A percentile compares a stretch with the other conserved stretches of the same genome.
These are phyloP conservation scores for Thaumatotibia leucotreta DNA, from an alignment of 1,140 invertebrate genomes.

Conservation along the genomic window DNA sequence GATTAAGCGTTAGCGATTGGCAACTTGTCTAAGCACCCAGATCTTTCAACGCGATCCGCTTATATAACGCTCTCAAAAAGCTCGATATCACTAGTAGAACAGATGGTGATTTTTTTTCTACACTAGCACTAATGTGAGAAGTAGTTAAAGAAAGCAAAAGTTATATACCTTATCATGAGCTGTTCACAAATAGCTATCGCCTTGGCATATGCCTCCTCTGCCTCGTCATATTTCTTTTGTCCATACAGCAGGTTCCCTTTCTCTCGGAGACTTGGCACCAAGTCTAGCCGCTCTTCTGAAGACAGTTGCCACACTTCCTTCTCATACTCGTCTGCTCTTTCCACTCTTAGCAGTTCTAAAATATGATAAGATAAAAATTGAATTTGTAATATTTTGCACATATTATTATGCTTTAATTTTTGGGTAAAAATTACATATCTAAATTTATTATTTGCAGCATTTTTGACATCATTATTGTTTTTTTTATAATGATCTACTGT, in stretches of 20 bases:
- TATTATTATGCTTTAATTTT: no score
- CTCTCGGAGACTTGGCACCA: conserved; percentile 86
- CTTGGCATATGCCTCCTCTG: conserved; percentile 87
- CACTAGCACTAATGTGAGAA: no score
- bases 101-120: no score
- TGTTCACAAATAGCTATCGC: conserved; percentile 94
- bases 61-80: no score
- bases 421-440: no score
- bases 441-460: no score
- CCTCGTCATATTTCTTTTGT: conserved; percentile 84
- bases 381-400: conserved; percentile 63
- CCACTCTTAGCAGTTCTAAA: conserved; percentile 86
- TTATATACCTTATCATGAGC: conserved; percentile 92
- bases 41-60: no score
- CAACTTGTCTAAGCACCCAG: no score
- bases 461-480: no score
- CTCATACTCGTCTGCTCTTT: conserved; percentile 90
- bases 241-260: conserved; percentile 92
- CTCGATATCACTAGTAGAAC: no score
- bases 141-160: not conserved
- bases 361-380: conserved; percentile 75
- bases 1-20: no score
- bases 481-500: no score
- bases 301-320: conserved; percentile 96
- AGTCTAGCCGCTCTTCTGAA: conserved; percentile 87